A percentile compares a stretch with the other conserved stretches of the same genome.
Conservation (phyloP, 2,797 vertebrate genomes). For the Aphelocoma californica region DNA sequence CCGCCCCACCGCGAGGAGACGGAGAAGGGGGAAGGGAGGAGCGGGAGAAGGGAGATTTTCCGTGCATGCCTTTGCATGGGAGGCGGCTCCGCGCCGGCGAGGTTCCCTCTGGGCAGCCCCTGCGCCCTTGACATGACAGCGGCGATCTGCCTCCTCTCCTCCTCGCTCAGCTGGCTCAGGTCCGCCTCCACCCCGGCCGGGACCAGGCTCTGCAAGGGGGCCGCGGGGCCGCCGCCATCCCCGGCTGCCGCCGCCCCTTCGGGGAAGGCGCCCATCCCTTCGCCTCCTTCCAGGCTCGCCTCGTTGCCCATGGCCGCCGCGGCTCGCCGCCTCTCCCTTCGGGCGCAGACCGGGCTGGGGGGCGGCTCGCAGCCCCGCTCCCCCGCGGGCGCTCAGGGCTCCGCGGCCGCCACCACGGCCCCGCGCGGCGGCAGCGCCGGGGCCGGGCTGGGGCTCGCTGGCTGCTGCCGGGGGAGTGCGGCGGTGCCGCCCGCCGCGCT, state of each 20-base stretch:
- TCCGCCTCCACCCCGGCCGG: conserved; percentile 79
- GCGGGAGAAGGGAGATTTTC: conserved; percentile 19
- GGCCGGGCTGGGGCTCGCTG: background rate
- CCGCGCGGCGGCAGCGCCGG: background rate
- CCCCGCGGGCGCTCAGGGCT: background rate
- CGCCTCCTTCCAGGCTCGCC: conserved; percentile 89
- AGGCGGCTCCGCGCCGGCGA: conserved; percentile 70
- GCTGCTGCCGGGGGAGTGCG: background rate
- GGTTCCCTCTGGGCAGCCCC: conserved; percentile 79
- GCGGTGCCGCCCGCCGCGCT: background rate
- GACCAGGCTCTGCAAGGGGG: conserved; percentile 75
- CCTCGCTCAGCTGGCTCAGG: conserved; percentile 88
- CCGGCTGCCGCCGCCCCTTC: conserved; percentile 73
- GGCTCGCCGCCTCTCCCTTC: background rate
- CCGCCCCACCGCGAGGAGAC: conserved; percentile 31
- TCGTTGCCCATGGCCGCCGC: conserved; percentile 88
- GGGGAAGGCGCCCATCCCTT: conserved; percentile 73
- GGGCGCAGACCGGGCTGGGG: background rate
- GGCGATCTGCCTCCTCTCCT: conserved; percentile 87
- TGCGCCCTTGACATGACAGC: conserved; percentile 90
- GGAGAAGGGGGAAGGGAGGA: background rate
- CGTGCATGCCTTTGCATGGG: conserved; percentile 83
- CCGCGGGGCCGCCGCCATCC: conserved; percentile 75
- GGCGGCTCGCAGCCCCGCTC: background rate
- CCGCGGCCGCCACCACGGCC: background rate